Base-by-base conservation (phyloP, 1,140 invertebrate genomes). In the Agrypnia vestita region DNA sequence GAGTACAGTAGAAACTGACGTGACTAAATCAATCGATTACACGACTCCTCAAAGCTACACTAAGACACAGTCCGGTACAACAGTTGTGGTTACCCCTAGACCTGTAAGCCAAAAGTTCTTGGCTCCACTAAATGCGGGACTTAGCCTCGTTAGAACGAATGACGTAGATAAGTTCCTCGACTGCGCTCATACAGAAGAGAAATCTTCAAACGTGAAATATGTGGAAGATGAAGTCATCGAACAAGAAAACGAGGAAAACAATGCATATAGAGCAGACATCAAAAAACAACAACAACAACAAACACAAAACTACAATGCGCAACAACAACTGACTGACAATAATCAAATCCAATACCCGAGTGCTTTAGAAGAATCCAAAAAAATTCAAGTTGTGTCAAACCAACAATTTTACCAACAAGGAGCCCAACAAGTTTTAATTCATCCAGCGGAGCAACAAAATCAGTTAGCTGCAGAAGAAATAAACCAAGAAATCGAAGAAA, bases 101-200 rank as follows among this genome's bases (percentile, higher is more conserved):
- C 86, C 86, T 9, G 82, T 88, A 13, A 84, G 84, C 79, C 85
- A 85, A 10, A 86, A 85, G 15, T 87, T 88, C 74, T 84, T 88
- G 56, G 87, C 87, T 19, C 87, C 87, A 6, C 84, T 88, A 55
- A 87, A 85, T 11, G 88, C 87, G 8, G 87, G 86, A 53, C 76
- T 88, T 12, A 84, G 84, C 76, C 78, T 89, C 11, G 85, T 87
- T 69, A 84, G 75, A 64, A 78, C 84, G 19, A 84, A 84, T 44
- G 80, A 80, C 21, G 80, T 81, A 0, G 81, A 80, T 13, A 74
- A 44, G 44, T 80, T 79, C 21, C 51, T 84, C 1, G 79, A 84
- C 56, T 80, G 79, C 44, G 49, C 75, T 13, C 51, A 80, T 43
- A 78, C 61, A 53, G 49, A 15, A 21, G 56, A 74, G 25, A 46